Evolutionary conservation across 2,797 vertebrate species (phyloP), one percentile per base, ranked within the genome.

Genomic region (Limnodromus scolopaceus): DNA sequence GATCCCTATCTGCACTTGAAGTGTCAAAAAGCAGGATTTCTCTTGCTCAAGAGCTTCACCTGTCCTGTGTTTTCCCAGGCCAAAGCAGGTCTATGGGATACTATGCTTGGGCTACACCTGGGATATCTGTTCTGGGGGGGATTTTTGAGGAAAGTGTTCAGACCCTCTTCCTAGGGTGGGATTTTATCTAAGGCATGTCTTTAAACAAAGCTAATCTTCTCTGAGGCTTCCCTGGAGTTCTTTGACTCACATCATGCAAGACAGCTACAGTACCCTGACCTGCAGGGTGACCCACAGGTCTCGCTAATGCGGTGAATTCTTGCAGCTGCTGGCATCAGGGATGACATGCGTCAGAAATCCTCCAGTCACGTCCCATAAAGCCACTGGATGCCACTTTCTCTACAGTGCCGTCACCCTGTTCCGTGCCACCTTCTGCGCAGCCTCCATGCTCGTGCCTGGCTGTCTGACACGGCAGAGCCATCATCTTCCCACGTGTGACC

Each of bases 401-500:
- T 55, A 30, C 32, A 28, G 55, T 8, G 72, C 66, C 39, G 65
- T 49, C 76, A 77, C 64, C 64, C 49, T 45, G 58, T 34, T 66
- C 51, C 28, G 16, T n/a, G 27, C 49, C 49, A 57, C 24, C 17
- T 20, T 38, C 57, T 16, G 61, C 8, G 1, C 76, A 45, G 65
- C n/a, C 34, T 41, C 48, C 16, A 1, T 7, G 27, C 27, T 51
- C 6, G 1, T 18, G 57, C 24, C 43, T 51, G 11, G 28, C 34
- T 23, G 24, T 38, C 8, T 19, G 45, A 34, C 28, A 18, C 0
- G 4, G 36, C 27, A 48, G 48, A 68, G 13, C 23, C n/a, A 20
- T 23, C 16, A 2, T 16, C 32, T 66, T 27, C 55, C 45, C n/a
- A 23, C 1, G 3, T 5, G 0, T 6, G 60, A 49, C 38, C 14